Conservation (phyloP, 2,888 invertebrate genomes). For the Cantharis nigra region DNA sequence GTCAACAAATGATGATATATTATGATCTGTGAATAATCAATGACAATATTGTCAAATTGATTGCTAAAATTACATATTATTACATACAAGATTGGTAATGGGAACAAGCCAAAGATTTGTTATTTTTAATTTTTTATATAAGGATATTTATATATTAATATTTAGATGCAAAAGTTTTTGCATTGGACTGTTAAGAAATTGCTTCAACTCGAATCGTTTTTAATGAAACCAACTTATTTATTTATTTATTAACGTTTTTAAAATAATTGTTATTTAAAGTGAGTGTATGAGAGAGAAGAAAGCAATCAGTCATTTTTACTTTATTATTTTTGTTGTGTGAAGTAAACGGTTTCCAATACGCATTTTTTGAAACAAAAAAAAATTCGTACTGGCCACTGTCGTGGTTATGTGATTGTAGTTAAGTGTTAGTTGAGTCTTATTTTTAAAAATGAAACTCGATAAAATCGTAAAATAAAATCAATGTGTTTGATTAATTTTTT, state of each 20-base stretch:
- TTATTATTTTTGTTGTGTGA: slow-evolving; percentile 8
- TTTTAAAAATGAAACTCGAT: not conserved
- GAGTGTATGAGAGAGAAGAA: slow-evolving; percentile 3
- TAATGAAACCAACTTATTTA: slow-evolving; percentile 1
- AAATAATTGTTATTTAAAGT: slow-evolving; percentile 9
- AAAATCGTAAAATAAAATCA: not conserved
- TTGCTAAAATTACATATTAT: slow-evolving; percentile 31
- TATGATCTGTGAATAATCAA: slow-evolving; percentile 44
- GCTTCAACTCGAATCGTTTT: slow-evolving; percentile 27
- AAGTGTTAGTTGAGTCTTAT: slow-evolving; percentile 24
- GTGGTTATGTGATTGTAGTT: slow-evolving; percentile 26
- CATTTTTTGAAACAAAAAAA: slow-evolving; percentile 1
- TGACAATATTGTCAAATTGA: slow-evolving; percentile 50
- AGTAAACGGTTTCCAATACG: not conserved
- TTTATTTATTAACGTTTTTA: slow-evolving; percentile 12
- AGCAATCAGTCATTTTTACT: slow-evolving; percentile 3
- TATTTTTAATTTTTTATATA: slow-evolving; percentile 65
- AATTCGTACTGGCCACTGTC: slow-evolving; percentile 18
- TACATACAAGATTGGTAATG: slow-evolving; percentile 67
- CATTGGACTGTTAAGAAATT: slow-evolving; percentile 31
- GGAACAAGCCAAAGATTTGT: slow-evolving; percentile 86
- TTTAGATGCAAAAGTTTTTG: slow-evolving; percentile 49
- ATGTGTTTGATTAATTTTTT: slow-evolving; percentile 27
- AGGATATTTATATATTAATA: slow-evolving; percentile 52
- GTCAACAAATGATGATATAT: slow-evolving; percentile 27